Conservation (phyloP, 2,113 vertebrate species). For the Burhinus oedicnemus region DNA sequence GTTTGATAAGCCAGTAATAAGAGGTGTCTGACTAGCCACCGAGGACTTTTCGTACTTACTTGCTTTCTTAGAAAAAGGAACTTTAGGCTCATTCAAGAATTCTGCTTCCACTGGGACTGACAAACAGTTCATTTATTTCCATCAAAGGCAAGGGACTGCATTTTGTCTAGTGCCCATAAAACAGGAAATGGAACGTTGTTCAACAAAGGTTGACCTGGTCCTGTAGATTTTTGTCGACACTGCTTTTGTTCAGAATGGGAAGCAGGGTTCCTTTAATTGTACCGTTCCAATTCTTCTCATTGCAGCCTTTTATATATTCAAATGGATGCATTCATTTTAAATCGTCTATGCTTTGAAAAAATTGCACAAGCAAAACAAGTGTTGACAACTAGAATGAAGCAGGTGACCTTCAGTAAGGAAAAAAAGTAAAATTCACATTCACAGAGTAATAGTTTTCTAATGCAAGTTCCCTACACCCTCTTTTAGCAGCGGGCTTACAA, state of each 20-base stretch:
- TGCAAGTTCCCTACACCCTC: accelerated
- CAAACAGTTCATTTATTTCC: background rate
- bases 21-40: slow-evolving; percentile 5
- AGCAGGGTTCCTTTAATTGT: slow-evolving; percentile 39
- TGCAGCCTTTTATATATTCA: background rate
- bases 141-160: background rate
- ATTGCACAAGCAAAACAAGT: background rate
- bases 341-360: background rate
- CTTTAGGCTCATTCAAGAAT: slow-evolving; percentile 12
- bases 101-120: slow-evolving; percentile 6
- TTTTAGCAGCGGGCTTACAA: background rate
- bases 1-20: slow-evolving; percentile 34
- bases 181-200: slow-evolving; percentile 34
- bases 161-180: background rate
- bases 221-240: background rate
- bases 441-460: background rate
- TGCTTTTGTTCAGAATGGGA: slow-evolving; percentile 25
- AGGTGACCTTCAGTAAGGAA: background rate
- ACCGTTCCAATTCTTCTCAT: background rate
- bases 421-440: background rate
- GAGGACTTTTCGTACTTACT: slow-evolving; percentile 3
- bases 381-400: background rate
- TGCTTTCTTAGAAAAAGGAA: slow-evolving; percentile 41
- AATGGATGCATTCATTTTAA: background rate
- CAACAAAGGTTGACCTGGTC: slow-evolving; percentile 8